Percentiles rank a stretch among this genome's conserved stretches.
Evolutionary conservation across 2,113 vertebrate species (phyloP).

Genomic region (Microcebus murinus): DNA sequence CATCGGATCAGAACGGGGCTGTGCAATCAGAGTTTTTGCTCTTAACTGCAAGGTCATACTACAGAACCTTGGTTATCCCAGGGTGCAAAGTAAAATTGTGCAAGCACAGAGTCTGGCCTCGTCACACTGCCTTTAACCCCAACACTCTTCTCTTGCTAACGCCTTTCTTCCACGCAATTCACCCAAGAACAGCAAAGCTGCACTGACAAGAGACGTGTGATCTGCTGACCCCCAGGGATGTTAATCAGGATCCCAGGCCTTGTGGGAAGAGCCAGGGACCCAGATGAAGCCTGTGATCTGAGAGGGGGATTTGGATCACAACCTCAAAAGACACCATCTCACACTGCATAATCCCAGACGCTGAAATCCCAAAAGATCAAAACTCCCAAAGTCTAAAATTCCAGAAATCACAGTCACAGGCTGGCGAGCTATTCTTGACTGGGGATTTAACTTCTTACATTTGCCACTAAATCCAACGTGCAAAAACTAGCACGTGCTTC

Average conservation of each 20-base stretch:
- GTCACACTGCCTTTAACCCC: accelerated
- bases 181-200: background rate
- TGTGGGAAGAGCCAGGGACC: background rate
- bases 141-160: accelerated
- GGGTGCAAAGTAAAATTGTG: background rate
- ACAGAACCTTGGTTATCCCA: background rate
- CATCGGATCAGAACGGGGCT: accelerated
- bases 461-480: too few relatives aligned
- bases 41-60: accelerated
- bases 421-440: too few relatives aligned
- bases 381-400: too few relatives aligned
- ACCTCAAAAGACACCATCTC: too few relatives aligned
- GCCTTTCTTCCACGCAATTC: background rate
- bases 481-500: too few relatives aligned
- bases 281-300: background rate
- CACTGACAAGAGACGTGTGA: background rate
- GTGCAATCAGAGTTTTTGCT: too few relatives aligned
- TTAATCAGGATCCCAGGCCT: too few relatives aligned
- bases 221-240: background rate
- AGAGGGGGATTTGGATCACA: too few relatives aligned
- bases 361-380: too few relatives aligned
- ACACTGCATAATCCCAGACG: too few relatives aligned
- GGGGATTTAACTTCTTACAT: too few relatives aligned
- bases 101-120: accelerated
- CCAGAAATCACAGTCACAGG: too few relatives aligned